Percentiles rank a stretch among this genome's conserved stretches.
Conservation (phyloP, 2,888 invertebrate species). For the Calliphora vomitoria region DNA sequence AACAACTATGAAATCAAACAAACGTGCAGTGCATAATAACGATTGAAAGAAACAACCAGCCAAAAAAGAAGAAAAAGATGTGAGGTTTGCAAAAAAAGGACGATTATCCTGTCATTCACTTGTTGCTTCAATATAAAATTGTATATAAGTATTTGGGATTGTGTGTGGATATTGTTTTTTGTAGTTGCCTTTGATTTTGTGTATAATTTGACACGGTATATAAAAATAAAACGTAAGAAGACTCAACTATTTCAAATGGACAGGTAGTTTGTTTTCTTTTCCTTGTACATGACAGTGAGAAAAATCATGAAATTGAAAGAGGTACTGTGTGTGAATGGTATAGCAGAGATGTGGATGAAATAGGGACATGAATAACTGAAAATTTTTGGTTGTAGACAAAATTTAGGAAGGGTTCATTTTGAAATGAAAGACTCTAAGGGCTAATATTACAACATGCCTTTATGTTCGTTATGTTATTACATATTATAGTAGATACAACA, state of each 20-base stretch:
- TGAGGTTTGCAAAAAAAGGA: constrained; percentile 72
- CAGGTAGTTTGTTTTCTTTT: constrained; percentile 63
- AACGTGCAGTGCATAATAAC: constrained; percentile 62
- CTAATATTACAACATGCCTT: no score
- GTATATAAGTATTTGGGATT: constrained; percentile 17
- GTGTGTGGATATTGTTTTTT: neutral
- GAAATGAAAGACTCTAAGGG: constrained; percentile 31
- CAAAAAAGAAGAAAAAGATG: constrained; percentile 31
- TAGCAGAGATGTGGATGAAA: constrained; percentile 33
- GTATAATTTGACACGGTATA: constrained; percentile 69
- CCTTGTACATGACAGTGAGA: constrained; percentile 44
- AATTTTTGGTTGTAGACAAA: neutral
- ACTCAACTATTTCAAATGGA: constrained; percentile 67
- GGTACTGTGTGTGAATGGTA: neutral
- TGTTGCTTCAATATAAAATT: constrained; percentile 71
- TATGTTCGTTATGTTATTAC: no score
- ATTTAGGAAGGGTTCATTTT: no score
- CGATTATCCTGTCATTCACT: constrained; percentile 78
- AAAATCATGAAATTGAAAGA: constrained; percentile 52
- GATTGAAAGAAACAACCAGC: constrained; percentile 12
- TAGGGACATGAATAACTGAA: neutral
- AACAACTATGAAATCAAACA: constrained; percentile 23
- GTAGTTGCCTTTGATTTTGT: constrained; percentile 48
- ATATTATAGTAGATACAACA: no score
- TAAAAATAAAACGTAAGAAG: constrained; percentile 26